Evolutionary conservation across 92 coral and sea anemone genomes (phyloP).

Genomic region (Galaxea fascicularis): DNA sequence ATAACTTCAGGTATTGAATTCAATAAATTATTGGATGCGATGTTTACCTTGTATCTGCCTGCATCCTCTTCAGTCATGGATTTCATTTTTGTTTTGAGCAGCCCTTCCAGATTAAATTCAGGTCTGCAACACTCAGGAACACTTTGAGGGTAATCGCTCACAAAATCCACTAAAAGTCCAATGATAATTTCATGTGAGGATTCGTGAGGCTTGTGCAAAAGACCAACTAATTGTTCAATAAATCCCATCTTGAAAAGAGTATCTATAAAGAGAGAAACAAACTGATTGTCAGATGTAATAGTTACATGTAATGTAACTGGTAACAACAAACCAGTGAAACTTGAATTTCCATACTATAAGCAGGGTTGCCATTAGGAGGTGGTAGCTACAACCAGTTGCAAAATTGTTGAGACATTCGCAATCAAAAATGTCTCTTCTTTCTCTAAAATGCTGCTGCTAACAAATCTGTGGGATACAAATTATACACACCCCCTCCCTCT

Average conservation of each 20-base stretch:
- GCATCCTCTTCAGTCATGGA: slow-evolving; percentile 70
- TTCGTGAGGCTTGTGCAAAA: slow-evolving; percentile 75
- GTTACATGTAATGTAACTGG: neutral
- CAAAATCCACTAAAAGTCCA: slow-evolving; percentile 65
- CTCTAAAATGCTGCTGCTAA: too few relatives aligned
- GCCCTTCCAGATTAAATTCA: slow-evolving; percentile 65
- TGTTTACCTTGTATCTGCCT: slow-evolving; percentile 71
- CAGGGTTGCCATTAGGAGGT: too few relatives aligned
- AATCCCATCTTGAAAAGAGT: slow-evolving; percentile 88
- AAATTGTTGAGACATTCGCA: too few relatives aligned
- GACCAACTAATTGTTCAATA: slow-evolving; percentile 76
- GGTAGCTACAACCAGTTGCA: too few relatives aligned
- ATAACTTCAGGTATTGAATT: too few relatives aligned
- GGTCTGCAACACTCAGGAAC: slow-evolving; percentile 76
- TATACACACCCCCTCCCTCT: too few relatives aligned
- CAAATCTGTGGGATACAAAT: too few relatives aligned
- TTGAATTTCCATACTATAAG: too few relatives aligned
- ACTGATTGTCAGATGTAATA: neutral
- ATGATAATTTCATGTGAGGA: slow-evolving; percentile 74
- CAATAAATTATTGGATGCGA: neutral
- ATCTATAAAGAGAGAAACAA: slow-evolving; percentile 40
- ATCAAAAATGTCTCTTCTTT: too few relatives aligned
- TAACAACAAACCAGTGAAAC: neutral
- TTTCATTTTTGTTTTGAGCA: slow-evolving; percentile 55
- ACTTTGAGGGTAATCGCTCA: slow-evolving; percentile 61